Percentiles rank a stretch among this genome's conserved stretches.
These are phyloP conservation scores for Procambarus clarkii DNA, from an alignment of 1,140 invertebrate genomes.

Conservation along the genomic window DNA sequence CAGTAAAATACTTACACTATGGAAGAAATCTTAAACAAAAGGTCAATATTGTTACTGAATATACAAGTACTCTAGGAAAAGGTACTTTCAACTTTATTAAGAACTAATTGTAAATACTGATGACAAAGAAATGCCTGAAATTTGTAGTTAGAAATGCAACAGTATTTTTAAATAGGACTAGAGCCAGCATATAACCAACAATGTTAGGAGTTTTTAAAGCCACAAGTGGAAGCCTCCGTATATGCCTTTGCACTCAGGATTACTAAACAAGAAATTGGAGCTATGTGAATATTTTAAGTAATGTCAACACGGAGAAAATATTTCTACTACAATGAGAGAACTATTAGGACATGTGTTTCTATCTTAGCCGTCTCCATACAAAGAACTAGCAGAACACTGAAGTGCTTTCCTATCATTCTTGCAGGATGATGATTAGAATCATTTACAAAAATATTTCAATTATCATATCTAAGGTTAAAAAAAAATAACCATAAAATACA, in stretches of 20 bases:
- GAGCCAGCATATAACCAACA: not conserved
- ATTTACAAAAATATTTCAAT: slow-evolving; percentile 38
- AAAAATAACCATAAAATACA: slow-evolving; percentile 60
- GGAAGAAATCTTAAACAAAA: too few species aligned
- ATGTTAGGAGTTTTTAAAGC: not conserved
- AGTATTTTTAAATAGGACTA: not conserved
- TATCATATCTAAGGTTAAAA: slow-evolving; percentile 33
- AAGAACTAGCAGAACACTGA: slow-evolving; percentile 8
- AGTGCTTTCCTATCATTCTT: slow-evolving; percentile 8
- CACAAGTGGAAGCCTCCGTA: slow-evolving; percentile 5
- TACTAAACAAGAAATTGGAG: slow-evolving; percentile 20
- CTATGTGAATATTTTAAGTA: slow-evolving; percentile 15
- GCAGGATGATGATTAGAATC: not conserved
- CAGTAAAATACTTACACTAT: too few species aligned
- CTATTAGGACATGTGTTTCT: slow-evolving; percentile 11
- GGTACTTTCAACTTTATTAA: not conserved
- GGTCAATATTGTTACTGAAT: too few species aligned
- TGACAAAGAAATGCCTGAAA: not conserved
- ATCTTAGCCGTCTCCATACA: slow-evolving; percentile 10
- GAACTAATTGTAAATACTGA: not conserved
- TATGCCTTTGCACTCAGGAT: not conserved
- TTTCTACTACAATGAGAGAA: slow-evolving; percentile 28
- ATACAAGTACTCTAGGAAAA: not conserved
- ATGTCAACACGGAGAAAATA: slow-evolving; percentile 40
- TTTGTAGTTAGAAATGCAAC: not conserved